Conservation (phyloP, 2,113 vertebrate genomes). For the Hoplias malabaricus region DNA sequence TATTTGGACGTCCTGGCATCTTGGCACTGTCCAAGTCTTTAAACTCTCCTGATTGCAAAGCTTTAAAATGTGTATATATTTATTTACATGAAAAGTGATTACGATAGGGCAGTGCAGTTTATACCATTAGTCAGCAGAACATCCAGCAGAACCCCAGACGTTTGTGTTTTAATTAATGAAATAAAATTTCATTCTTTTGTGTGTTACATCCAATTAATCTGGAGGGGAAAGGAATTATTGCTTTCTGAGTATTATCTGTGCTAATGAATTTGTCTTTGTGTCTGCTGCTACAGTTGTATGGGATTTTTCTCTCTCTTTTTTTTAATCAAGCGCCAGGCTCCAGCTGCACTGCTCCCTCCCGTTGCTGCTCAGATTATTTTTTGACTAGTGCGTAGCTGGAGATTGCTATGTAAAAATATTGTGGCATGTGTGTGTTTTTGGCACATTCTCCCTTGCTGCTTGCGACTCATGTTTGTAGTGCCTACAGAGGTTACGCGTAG, state of each 20-base stretch:
- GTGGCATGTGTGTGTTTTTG: constrained; percentile 41
- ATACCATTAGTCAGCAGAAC: constrained; percentile 26
- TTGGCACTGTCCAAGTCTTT: constrained; percentile 53
- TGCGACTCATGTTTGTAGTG: constrained; percentile 53
- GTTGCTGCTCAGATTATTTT: constrained; percentile 36
- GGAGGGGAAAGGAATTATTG: constrained; percentile 68
- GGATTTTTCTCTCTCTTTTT: too few species aligned
- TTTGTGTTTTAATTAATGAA: constrained; percentile 73
- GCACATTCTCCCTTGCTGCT: constrained; percentile 45
- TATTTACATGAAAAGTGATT: constrained; percentile 54
- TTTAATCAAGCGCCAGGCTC: constrained; percentile 54
- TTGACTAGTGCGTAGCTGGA: constrained; percentile 48
- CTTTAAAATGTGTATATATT: constrained; percentile 51
- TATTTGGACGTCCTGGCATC: constrained; percentile 54
- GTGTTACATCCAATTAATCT: constrained; percentile 70
- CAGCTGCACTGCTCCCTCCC: constrained; percentile 55
- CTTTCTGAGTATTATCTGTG: constrained; percentile 71
- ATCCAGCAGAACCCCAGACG: not conserved
- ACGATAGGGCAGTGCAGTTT: constrained; percentile 31
- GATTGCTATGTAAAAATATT: constrained; percentile 44
- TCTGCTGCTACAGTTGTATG: constrained; percentile 20
- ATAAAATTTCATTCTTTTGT: constrained; percentile 64
- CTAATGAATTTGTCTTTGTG: constrained; percentile 73
- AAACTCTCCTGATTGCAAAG: constrained; percentile 39
- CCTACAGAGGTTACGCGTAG: constrained; percentile 52